Conservation (phyloP, 2,888 invertebrate genomes). For the Buathra laborator region DNA sequence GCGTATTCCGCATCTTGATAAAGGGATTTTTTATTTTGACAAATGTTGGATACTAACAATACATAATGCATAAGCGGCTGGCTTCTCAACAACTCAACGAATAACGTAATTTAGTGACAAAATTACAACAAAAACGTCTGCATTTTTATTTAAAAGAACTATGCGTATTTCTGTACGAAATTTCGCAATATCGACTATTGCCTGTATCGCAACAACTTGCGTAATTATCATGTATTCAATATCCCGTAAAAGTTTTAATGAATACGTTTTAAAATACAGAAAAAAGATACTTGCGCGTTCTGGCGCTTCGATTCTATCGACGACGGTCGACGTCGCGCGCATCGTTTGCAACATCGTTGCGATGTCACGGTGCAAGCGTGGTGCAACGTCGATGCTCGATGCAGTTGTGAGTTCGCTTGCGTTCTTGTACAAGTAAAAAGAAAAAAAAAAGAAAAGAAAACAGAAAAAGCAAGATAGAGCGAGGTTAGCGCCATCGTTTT, state of each 20-base stretch:
- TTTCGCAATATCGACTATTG: slow-evolving; percentile 9
- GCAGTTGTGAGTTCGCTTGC: slow-evolving; percentile 26
- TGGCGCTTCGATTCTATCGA: slow-evolving; percentile 42
- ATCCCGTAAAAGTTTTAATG: slow-evolving; percentile 17
- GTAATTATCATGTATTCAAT: slow-evolving; percentile 17
- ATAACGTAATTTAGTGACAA: too few relatives aligned
- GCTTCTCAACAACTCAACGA: too few relatives aligned
- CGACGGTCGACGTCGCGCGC: background rate
- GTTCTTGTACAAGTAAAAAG: background rate
- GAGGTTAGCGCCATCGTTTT: slow-evolving; percentile 77
- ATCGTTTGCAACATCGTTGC: slow-evolving; percentile 18
- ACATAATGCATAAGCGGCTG: too few relatives aligned
- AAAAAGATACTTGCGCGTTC: background rate
- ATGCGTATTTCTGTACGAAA: background rate
- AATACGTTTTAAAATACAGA: slow-evolving; percentile 8
- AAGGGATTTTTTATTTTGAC: too few relatives aligned
- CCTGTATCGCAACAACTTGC: slow-evolving; percentile 29
- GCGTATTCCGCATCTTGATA: too few relatives aligned
- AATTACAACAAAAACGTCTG: background rate
- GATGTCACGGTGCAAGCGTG: slow-evolving; percentile 43
- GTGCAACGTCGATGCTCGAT: slow-evolving; percentile 17
- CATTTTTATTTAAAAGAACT: background rate
- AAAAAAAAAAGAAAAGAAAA: slow-evolving; percentile 7
- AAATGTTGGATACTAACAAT: too few relatives aligned
- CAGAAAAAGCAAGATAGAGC: slow-evolving; percentile 24